Evolutionary conservation across 2,113 vertebrate genomes (phyloP).

Genomic region (Hydrochoerus hydrochaeris): DNA sequence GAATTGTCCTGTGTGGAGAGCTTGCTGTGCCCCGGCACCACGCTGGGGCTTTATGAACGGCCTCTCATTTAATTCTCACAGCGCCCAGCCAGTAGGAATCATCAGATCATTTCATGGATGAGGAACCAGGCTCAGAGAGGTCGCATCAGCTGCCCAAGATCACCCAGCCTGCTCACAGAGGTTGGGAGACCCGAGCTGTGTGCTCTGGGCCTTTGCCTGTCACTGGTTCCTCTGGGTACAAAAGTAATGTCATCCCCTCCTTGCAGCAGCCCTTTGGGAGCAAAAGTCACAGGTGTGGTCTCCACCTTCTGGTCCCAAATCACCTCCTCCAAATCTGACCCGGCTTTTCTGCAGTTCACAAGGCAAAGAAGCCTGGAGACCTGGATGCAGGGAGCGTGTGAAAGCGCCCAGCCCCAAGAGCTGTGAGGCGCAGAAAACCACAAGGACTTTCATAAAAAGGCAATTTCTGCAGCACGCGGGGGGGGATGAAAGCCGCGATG

Average conservation of each 20-base stretch:
- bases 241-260: fast-evolving
- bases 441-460: conserved; percentile 69
- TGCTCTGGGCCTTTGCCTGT: background rate
- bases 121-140: conserved; percentile 28
- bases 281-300: fast-evolving
- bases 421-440: background rate
- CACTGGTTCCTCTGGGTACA: background rate
- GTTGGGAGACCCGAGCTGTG: background rate
- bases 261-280: background rate
- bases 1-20: background rate
- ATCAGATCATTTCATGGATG: background rate
- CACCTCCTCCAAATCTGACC: fast-evolving
- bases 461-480: conserved; percentile 67
- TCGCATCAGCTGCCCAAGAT: background rate
- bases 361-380: background rate
- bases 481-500: conserved; percentile 28
- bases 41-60: background rate
- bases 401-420: background rate
- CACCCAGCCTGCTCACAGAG: background rate
- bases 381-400: background rate
- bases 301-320: fast-evolving
- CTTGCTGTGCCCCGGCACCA: background rate
- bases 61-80: conserved; percentile 8
- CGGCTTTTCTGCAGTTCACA: fast-evolving
- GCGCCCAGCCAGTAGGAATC: background rate